phyloP scores from a whole-genome alignment of 1,140 invertebrate species.

The Hycleus cichorii region DNA sequence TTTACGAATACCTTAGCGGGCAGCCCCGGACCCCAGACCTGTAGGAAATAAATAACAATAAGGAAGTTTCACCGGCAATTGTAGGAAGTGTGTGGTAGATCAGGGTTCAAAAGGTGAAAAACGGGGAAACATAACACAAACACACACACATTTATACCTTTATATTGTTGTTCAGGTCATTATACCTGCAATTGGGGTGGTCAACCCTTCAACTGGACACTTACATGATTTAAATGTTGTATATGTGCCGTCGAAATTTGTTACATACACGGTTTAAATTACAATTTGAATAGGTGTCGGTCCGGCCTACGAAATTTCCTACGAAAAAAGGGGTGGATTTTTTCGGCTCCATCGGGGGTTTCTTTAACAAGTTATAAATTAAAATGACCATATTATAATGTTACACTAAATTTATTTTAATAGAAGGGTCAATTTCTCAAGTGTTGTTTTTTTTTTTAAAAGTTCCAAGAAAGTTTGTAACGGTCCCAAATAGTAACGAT shows the following conservation, averaged over 20 bases:
- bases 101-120: conserved; percentile 17
- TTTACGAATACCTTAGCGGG: not conserved
- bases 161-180: too few relatives aligned
- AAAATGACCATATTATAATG: conserved; percentile 23
- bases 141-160: not conserved
- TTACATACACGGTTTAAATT: conserved; percentile 29
- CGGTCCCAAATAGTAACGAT: not conserved
- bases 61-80: conserved; percentile 16
- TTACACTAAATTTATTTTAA: conserved; percentile 23
- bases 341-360: too few relatives aligned
- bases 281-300: conserved; percentile 25
- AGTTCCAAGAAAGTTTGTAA: not conserved
- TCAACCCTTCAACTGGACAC: conserved; percentile 10
- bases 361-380: conserved; percentile 10
- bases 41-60: conserved; percentile 23
- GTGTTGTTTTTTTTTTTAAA: not conserved
- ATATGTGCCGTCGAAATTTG: conserved; percentile 18
- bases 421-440: conserved; percentile 15
- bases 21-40: not conserved
- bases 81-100: conserved; percentile 19
- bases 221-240: conserved; percentile 25
- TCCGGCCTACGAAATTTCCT: not conserved
- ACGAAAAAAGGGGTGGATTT: too few relatives aligned
- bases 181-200: conserved; percentile 17
- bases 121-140: not conserved